A percentile compares a stretch with the other conserved stretches of the same genome.
phyloP scores from a whole-genome alignment of 2,797 vertebrate genomes.

The Hoplostethus mediterraneus region DNA sequence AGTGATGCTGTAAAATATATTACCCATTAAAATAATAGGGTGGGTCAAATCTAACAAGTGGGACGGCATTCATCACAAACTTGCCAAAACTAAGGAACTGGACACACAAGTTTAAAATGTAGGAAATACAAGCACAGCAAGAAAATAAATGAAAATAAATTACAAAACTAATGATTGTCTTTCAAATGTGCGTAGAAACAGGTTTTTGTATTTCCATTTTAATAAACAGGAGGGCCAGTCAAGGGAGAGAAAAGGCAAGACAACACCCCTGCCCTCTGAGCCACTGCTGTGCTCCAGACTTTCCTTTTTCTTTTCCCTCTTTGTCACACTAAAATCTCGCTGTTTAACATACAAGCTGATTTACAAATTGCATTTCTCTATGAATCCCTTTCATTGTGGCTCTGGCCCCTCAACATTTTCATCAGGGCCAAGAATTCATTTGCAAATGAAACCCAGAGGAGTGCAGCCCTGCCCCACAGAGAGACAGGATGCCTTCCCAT shows the following conservation, averaged over 20 bases:
- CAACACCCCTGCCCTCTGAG: constrained; percentile 68
- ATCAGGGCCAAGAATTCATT: constrained; percentile 96
- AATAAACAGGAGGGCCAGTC: constrained; percentile 58
- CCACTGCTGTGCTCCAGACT: constrained; percentile 71
- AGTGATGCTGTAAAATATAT: background rate
- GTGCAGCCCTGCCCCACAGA: constrained; percentile 96
- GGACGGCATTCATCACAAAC: constrained; percentile 36
- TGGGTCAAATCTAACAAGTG: constrained; percentile 23
- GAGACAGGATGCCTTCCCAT: constrained; percentile 99
- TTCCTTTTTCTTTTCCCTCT: constrained; percentile 75
- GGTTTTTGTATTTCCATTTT: constrained; percentile 62
- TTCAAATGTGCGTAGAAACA: constrained; percentile 52
- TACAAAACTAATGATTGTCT: constrained; percentile 29
- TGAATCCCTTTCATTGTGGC: constrained; percentile 93
- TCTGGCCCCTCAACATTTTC: constrained; percentile 95
- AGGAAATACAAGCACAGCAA: constrained; percentile 19
- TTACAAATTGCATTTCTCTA: constrained; percentile 97
- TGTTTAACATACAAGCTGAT: constrained; percentile 95
- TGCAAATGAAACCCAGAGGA: constrained; percentile 99
- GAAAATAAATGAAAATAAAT: constrained; percentile 30
- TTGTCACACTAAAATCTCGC: constrained; percentile 83
- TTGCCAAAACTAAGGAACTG: constrained; percentile 53
- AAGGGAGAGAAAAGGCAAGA: constrained; percentile 57
- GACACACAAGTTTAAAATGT: constrained; percentile 44
- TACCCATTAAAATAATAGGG: constrained; percentile 17